Percentiles rank a stretch among this genome's conserved stretches.
phyloP scores from a whole-genome alignment of 2,797 vertebrate genomes.

The Peromyscus aztecus region DNA sequence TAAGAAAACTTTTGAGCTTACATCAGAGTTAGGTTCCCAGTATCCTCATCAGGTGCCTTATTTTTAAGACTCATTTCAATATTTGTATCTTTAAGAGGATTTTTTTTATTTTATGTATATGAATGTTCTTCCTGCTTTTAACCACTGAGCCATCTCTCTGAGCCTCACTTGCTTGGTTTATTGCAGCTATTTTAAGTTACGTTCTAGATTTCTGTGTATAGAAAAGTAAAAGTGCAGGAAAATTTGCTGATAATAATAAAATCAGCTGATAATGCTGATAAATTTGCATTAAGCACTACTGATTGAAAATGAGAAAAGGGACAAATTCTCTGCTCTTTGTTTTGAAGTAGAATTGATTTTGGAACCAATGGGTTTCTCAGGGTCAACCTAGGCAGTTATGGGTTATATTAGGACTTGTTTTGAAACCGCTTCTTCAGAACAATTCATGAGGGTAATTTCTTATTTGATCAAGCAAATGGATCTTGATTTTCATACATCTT shows the following conservation, averaged over 20 bases:
- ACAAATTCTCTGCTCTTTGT: not conserved
- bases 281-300: not conserved
- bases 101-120: not conserved
- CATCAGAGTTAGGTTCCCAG: not conserved
- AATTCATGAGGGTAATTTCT: constrained; percentile 7
- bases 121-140: not conserved
- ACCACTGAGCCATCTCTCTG: not conserved
- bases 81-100: not conserved
- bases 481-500: not conserved
- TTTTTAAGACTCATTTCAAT: not conserved
- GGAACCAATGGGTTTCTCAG: not conserved
- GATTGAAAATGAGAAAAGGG: not conserved
- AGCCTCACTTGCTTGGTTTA: not conserved
- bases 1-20: not conserved
- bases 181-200: not conserved
- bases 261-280: not conserved
- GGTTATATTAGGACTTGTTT: not conserved
- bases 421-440: constrained; percentile 56
- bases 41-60: not conserved
- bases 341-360: constrained; percentile 20
- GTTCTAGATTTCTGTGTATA: not conserved
- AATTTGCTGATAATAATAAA: constrained; percentile 10
- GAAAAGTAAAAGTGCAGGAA: not conserved
- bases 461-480: not conserved
- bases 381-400: not conserved